These are phyloP conservation scores for Oikopleura vanhoeffeni DNA, from an alignment of 23 tunicate genomes.

Conservation along the genomic window DNA sequence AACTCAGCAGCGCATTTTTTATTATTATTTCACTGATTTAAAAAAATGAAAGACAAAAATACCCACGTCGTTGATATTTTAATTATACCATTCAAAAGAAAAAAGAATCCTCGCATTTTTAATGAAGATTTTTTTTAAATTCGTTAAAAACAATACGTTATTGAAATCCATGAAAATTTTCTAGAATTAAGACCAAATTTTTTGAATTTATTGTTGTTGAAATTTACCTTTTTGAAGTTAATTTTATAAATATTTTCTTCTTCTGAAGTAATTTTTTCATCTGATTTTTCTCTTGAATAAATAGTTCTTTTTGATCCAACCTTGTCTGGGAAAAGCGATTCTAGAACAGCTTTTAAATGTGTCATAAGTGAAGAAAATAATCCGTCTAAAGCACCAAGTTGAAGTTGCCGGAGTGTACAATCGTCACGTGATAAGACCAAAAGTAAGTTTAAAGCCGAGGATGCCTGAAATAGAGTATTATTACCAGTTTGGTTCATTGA, in stretches of 20 bases:
- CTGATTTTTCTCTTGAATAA: neutral
- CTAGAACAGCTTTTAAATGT: neutral
- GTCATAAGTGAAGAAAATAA: neutral
- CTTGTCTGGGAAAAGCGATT: neutral
- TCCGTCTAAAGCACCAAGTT: neutral
- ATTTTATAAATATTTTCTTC: neutral
- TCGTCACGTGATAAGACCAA: conserved; percentile 1
- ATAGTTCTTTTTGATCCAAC: neutral
- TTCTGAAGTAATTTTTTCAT: neutral
- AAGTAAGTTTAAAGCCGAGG: neutral
- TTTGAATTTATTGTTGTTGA: too few relatives aligned
- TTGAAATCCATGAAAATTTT: too few relatives aligned
- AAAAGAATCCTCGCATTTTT: too few relatives aligned
- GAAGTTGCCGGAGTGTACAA: conserved; percentile 1
- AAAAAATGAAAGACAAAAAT: too few relatives aligned
- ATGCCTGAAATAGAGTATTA: neutral
- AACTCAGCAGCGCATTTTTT: too few relatives aligned
- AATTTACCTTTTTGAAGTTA: neutral
- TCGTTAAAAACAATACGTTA: too few relatives aligned
- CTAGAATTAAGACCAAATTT: too few relatives aligned
- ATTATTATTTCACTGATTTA: too few relatives aligned
- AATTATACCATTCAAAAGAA: too few relatives aligned
- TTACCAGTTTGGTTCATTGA: neutral
- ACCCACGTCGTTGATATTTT: too few relatives aligned
- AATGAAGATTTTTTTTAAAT: too few relatives aligned